Percentiles rank a stretch among this genome's conserved stretches.
These are phyloP conservation scores for Atta texana DNA, from an alignment of 1,140 invertebrate genomes.

Conservation along the genomic window DNA sequence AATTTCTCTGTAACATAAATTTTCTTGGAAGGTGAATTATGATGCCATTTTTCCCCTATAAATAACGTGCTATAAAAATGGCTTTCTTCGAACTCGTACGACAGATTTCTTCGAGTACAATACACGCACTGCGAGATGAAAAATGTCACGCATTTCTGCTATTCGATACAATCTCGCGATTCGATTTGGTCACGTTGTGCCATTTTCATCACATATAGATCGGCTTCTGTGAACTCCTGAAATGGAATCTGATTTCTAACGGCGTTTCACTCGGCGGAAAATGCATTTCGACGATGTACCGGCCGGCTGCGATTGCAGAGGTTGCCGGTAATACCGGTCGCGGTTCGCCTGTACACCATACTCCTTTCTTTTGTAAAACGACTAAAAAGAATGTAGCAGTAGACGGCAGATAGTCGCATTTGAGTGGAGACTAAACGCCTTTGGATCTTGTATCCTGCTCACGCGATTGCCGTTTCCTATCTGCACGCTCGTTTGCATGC, in stretches of 20 bases:
- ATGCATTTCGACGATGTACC: conserved; percentile 39
- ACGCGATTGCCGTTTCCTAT: conserved; percentile 56
- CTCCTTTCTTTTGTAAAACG: conserved; percentile 52
- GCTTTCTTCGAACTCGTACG: conserved; percentile 2
- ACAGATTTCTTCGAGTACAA: neutral
- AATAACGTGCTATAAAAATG: neutral
- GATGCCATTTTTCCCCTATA: neutral
- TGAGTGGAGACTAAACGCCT: conserved; percentile 40
- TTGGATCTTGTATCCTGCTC: conserved; percentile 62
- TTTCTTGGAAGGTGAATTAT: conserved; percentile 2
- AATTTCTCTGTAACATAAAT: neutral
- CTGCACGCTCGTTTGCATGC: conserved; percentile 60
- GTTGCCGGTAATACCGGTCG: conserved; percentile 49
- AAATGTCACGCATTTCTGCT: conserved; percentile 5
- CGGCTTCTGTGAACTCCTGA: conserved; percentile 65
- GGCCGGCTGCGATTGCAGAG: conserved; percentile 54
- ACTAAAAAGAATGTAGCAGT: conserved; percentile 46
- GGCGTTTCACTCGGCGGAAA: conserved; percentile 73
- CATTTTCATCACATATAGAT: conserved; percentile 26
- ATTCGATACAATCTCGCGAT: conserved; percentile 35
- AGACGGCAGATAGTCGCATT: conserved; percentile 24
- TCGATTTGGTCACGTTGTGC: conserved; percentile 55
- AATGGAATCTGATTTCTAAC: conserved; percentile 82
- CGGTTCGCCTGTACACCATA: conserved; percentile 37
- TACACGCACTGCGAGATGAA: neutral